These are phyloP conservation scores for Heliconius eleuchia DNA, from an alignment of 1,140 invertebrate genomes.

Conservation along the genomic window DNA sequence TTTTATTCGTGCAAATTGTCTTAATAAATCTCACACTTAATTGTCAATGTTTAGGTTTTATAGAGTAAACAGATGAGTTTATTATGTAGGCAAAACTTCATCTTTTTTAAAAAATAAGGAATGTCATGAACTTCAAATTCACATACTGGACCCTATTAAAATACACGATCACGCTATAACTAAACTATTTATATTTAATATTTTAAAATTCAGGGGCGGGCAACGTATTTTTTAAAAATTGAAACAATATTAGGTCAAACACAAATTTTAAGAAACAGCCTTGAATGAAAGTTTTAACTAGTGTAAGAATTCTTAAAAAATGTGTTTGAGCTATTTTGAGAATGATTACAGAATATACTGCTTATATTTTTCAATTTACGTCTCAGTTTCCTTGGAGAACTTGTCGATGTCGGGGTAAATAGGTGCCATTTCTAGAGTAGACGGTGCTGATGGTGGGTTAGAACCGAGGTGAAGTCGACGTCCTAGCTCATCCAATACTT, in stretches of 20 bases:
- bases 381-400: slow-evolving; percentile 90
- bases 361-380: slow-evolving; percentile 79
- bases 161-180: slow-evolving; percentile 5
- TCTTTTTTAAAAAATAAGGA: slow-evolving; percentile 43
- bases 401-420: slow-evolving; percentile 90
- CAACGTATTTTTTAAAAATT: slow-evolving; percentile 31
- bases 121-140: slow-evolving; percentile 48
- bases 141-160: slow-evolving; percentile 32
- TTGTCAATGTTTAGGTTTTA: slow-evolving; percentile 30
- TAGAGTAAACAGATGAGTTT: slow-evolving; percentile 9
- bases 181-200: slow-evolving; percentile 29
- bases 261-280: slow-evolving; percentile 45
- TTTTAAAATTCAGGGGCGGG: slow-evolving; percentile 16
- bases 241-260: slow-evolving; percentile 42
- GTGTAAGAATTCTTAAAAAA: slow-evolving; percentile 38
- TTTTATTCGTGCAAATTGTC: slow-evolving; percentile 32
- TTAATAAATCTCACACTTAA: slow-evolving; percentile 27
- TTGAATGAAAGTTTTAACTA: slow-evolving; percentile 11
- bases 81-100: slow-evolving; percentile 37
- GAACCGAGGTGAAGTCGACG: slow-evolving; percentile 86
- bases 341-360: slow-evolving; percentile 38
- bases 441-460: slow-evolving; percentile 90
- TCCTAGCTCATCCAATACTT: slow-evolving; percentile 85
- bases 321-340: slow-evolving; percentile 42
- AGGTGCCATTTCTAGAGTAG: slow-evolving; percentile 91